Evolutionary conservation across 1,140 invertebrate species (phyloP), one percentile per base, ranked within the genome.

Genomic region (Drosophila takahashii): DNA sequence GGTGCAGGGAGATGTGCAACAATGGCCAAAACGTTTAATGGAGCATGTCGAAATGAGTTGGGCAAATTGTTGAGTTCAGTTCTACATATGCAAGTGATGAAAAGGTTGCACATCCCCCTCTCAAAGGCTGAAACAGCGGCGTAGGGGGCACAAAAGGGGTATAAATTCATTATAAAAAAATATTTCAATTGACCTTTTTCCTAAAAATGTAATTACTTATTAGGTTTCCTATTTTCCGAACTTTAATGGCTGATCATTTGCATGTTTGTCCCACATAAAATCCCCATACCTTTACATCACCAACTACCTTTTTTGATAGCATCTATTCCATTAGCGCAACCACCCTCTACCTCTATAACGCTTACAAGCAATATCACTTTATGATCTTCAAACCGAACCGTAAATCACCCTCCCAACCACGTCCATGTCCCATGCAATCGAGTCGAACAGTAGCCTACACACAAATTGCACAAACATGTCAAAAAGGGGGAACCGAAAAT

Each of bases 1-100:
- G 48, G 81, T 62, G 29, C 57, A 73, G 66, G 65, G 51, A 61
- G 67, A 81, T 74, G 51, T 85, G 75, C 84, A 83, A 84, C 79
- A 89, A 89, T 89, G 80, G 77, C 77, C 77, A 79, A 70, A 89
- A 89, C 78, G 66, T 80, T 89, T 89, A 89, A 89, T 89, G 85
- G 85, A 84, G 85, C 84, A 74, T 89, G 79, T 80, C 79, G 65
- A 74, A 89, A 77, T 77, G 71, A 79, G 59, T 58, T 66, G 61
- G 45, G 53, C 76, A 52, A 66, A 75, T 70, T 78, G 70, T 70
- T 80, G 29, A 51, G 29, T 51, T 75, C 45, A 39, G 47, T 27
- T 47, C 26, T 44, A 48, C 47, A 58, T 59, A 39, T 70, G 44
- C 18, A 65, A 51, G 52, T 62, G 58, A 56, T 64, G 62, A 66